phyloP scores from a whole-genome alignment of 2,797 vertebrate species.

The Pelochelys cantorii region DNA sequence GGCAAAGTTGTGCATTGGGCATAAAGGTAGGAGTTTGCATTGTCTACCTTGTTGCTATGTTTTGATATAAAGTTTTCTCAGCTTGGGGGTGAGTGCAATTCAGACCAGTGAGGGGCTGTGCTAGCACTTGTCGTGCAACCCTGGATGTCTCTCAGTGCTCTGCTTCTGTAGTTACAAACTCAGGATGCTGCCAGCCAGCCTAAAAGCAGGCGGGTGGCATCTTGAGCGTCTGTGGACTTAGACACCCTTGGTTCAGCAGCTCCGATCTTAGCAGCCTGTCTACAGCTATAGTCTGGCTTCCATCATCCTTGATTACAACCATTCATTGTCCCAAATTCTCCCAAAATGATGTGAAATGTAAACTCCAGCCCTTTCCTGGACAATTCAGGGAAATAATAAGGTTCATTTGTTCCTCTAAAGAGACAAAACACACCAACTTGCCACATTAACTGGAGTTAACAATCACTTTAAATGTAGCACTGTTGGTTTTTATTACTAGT shows the following conservation, averaged over 20 bases:
- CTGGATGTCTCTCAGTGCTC: neutral
- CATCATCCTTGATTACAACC: neutral
- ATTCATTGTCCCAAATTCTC: neutral
- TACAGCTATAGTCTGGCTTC: neutral
- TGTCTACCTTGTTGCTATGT: neutral
- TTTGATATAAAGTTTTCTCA: neutral
- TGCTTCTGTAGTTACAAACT: neutral
- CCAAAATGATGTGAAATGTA: neutral
- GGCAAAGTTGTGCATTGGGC: neutral
- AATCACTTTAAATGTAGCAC: neutral
- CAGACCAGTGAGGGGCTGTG: neutral
- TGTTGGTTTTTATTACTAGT: neutral
- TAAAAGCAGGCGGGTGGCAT: neutral
- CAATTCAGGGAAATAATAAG: neutral
- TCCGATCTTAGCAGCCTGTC: neutral
- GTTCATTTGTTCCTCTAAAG: neutral
- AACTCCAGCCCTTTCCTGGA: neutral
- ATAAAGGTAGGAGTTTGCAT: fast-evolving
- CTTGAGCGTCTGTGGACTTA: neutral
- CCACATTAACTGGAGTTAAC: neutral
- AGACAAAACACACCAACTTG: neutral
- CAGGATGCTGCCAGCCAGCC: neutral
- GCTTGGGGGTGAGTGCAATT: neutral
- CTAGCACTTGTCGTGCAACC: neutral
- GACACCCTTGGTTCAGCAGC: neutral